A percentile compares a stretch with the other conserved stretches of the same genome.
These are phyloP conservation scores for Pristionchus arcanus DNA, from an alignment of 2,888 invertebrate species.

Conservation along the genomic window DNA sequence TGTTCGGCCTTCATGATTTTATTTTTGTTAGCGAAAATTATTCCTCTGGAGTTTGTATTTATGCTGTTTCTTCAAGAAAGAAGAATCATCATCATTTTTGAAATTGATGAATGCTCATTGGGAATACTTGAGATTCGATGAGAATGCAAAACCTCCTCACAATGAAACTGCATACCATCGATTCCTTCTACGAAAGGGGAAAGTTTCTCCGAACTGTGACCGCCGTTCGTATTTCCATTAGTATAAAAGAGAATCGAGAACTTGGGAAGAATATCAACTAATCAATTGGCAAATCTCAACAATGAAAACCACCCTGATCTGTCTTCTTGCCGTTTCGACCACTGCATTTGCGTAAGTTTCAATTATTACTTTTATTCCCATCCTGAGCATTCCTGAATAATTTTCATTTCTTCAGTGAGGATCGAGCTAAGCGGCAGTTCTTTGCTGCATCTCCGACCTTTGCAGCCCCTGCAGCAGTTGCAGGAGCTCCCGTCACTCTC, in stretches of 20 bases:
- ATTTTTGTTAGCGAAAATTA: conserved; percentile 1
- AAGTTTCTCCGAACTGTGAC: conserved; percentile 31
- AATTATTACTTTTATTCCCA: neutral
- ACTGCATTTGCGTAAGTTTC: conserved; percentile 33
- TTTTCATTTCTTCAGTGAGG: neutral
- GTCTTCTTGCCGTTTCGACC: conserved; percentile 26
- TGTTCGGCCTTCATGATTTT: too few relatives aligned
- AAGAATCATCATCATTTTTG: too few relatives aligned
- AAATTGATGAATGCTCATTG: neutral
- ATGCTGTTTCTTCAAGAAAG: too few relatives aligned
- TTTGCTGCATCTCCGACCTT: conserved; percentile 18
- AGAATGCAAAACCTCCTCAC: conserved; percentile 21
- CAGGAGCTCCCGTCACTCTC: conserved; percentile 29
- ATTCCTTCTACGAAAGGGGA: neutral
- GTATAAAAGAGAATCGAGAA: conserved; percentile 43
- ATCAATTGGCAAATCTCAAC: neutral
- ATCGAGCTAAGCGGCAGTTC: conserved; percentile 28
- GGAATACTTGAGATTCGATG: neutral
- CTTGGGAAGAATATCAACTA: neutral
- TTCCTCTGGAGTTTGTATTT: neutral
- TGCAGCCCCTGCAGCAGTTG: conserved; percentile 39
- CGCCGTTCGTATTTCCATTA: neutral
- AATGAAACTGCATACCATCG: conserved; percentile 12
- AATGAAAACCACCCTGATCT: conserved; percentile 21
- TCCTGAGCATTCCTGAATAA: too few relatives aligned